Conservation (phyloP, 2,113 vertebrate species). For the Coregonus clupeaformis region DNA sequence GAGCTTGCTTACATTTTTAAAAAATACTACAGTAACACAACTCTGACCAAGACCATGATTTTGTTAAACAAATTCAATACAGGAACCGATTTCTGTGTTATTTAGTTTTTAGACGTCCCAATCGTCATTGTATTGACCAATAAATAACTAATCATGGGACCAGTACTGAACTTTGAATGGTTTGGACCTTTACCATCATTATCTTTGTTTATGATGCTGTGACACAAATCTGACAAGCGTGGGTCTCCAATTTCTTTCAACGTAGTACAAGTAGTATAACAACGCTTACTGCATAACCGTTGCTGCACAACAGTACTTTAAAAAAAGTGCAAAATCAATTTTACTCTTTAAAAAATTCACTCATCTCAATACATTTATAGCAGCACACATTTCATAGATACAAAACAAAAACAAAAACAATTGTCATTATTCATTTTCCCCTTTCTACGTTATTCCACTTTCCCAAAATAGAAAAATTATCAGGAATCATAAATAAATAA, state of each 20-base stretch:
- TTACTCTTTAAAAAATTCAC: not conserved
- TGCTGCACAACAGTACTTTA: not conserved
- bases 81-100: not conserved
- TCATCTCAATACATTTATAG: not conserved
- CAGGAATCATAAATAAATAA: constrained; percentile 78
- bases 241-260: not conserved
- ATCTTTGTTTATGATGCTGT: not conserved
- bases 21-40: not conserved
- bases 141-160: not conserved
- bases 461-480: constrained; percentile 20
- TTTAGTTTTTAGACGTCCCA: not conserved
- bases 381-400: constrained; percentile 5
- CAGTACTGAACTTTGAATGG: not conserved
- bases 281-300: not conserved
- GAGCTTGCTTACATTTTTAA: not conserved
- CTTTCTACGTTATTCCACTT: not conserved
- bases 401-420: not conserved
- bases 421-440: not conserved
- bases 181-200: not conserved
- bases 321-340: not conserved
- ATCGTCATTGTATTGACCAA: not conserved
- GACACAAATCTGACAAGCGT: not conserved
- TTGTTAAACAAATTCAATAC: not conserved
- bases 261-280: not conserved
- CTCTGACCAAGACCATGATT: not conserved